Percentiles rank a stretch among this genome's conserved stretches.
phyloP scores from a whole-genome alignment of 1,140 invertebrate species.

The Zeugodacus cucurbitae region DNA sequence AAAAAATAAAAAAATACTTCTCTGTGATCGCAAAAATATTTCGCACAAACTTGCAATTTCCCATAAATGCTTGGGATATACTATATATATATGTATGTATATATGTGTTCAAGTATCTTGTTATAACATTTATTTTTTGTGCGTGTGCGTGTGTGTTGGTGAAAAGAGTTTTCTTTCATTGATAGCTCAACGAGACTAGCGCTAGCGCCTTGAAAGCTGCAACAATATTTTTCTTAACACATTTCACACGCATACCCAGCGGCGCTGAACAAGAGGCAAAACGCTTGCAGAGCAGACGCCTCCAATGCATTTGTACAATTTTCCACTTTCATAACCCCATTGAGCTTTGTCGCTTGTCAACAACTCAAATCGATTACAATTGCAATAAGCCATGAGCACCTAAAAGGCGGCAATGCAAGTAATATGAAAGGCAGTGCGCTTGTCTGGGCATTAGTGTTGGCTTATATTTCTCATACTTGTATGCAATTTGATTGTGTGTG shows the following conservation, averaged over 20 bases:
- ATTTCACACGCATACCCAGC: not conserved
- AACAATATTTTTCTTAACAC: slow-evolving; percentile 25
- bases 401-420: slow-evolving; percentile 18
- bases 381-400: slow-evolving; percentile 36
- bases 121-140: not conserved
- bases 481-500: not conserved
- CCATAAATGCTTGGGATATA: not conserved
- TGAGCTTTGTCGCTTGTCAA: slow-evolving; percentile 36
- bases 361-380: slow-evolving; percentile 38
- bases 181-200: not conserved
- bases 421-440: not conserved
- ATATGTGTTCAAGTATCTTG: not conserved
- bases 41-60: not conserved
- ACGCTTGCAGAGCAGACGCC: not conserved
- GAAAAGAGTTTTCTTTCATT: not conserved
- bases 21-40: not conserved
- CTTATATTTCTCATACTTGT: not conserved
- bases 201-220: not conserved
- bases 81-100: not conserved
- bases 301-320: slow-evolving; percentile 5
- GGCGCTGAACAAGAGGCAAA: not conserved
- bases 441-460: not conserved
- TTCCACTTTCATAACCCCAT: slow-evolving; percentile 35
- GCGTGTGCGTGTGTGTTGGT: not conserved
- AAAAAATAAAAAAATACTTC: not conserved